Conservation (phyloP, 2,888 invertebrate species). For the Phorcus lineatus region DNA sequence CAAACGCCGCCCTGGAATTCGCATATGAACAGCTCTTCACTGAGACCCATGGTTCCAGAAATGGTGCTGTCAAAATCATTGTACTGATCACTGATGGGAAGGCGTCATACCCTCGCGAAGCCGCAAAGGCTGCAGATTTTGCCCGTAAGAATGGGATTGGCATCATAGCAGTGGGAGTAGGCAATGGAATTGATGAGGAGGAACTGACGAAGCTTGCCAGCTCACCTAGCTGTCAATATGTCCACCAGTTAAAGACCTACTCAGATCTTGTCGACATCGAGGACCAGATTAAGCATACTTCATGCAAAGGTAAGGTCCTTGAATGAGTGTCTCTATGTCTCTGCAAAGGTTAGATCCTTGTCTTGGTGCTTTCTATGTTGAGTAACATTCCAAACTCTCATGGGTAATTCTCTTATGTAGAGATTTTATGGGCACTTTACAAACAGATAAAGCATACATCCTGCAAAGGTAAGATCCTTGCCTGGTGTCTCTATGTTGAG, state of each 20-base stretch:
- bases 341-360: too few relatives aligned
- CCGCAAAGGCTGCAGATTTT: conserved; percentile 30
- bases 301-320: conserved; percentile 44
- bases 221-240: conserved; percentile 47
- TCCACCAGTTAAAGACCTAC: conserved; percentile 42
- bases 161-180: conserved; percentile 51
- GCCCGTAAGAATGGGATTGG: conserved; percentile 42
- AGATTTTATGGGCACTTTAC: too few relatives aligned
- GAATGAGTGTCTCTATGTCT: too few relatives aligned
- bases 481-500: too few relatives aligned
- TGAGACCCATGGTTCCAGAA: conserved; percentile 37
- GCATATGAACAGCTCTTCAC: conserved; percentile 44
- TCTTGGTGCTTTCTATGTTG: too few relatives aligned
- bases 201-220: conserved; percentile 48
- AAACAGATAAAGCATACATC: too few relatives aligned
- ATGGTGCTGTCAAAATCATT: conserved; percentile 47
- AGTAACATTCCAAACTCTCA: too few relatives aligned
- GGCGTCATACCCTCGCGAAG: conserved; percentile 41
- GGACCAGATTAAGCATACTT: conserved; percentile 45
- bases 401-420: too few relatives aligned
- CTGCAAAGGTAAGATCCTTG: too few relatives aligned
- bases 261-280: conserved; percentile 41
- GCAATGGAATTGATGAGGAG: conserved; percentile 30
- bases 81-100: conserved; percentile 50
- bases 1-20: conserved; percentile 46